Base-by-base conservation (phyloP, 2,113 vertebrate genomes). In the Phrynocephalus versicolor region DNA sequence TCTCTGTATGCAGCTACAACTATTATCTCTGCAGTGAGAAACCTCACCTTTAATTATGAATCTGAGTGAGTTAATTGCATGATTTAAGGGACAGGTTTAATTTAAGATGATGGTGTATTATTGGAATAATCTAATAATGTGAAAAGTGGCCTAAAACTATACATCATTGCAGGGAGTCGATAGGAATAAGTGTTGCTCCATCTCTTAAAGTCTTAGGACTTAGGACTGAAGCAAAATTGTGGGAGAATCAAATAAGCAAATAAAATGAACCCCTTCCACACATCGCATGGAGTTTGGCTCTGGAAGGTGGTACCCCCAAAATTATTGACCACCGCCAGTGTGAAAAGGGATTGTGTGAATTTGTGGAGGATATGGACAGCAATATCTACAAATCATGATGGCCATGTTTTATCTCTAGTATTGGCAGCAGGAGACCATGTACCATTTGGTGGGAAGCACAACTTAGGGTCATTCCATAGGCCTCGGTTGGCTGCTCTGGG, bases 51-150 rank as follows among this genome's bases (percentile, higher is more conserved):
- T 30, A 67, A 79, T 79, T 85, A 30, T 45, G 67, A 60, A 19
- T 73, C 81, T 58, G 55, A 41, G 35, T 55, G 41, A 16, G 9
- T 55, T 60, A 35, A 27, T 76, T 51, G 85, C 84, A 90, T 58
- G 18, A 70, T 77, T 79, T 41, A 21, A 19, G 4, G 55, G 84
- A 89, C 21, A n/a, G 19, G 23, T 75, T 30, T 76, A 85, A 82
- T 71, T 70, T 75, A 84, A 81, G 70, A 60, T 33, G 37, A 37
- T n/a, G 37, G 51, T 81, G 39, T 74, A 86, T 64, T 57, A 62
- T 27, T 57, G 30, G 0, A 41, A 58, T 30, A 45, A 37, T 39
- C 8, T 45, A 78, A 71, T 60, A n/a, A 78, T n/a, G 45, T 19
- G 35, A 60, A 60, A 45, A 83, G 18, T 25, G 27, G 64, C 27